Conservation (phyloP, 2,888 invertebrate genomes). For the Cantharis rustica region DNA sequence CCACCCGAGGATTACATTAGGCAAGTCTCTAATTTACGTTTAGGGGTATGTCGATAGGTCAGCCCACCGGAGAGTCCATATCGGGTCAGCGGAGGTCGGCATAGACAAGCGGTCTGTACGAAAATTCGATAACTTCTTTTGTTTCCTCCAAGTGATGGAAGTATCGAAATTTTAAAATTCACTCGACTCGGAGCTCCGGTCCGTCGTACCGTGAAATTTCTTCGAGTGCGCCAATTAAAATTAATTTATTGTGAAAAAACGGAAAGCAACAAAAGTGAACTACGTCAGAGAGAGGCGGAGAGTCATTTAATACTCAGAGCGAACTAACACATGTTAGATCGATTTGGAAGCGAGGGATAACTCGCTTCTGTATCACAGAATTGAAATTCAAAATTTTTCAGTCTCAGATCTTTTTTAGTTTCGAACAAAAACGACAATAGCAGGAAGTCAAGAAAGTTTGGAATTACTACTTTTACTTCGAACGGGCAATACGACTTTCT, state of each 20-base stretch:
- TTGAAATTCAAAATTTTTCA: not conserved
- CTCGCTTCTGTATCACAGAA: not conserved
- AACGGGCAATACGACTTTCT: not conserved
- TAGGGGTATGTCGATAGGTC: not conserved
- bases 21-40: not conserved
- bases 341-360: not conserved
- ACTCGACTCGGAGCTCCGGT: not conserved
- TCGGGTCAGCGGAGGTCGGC: not conserved
- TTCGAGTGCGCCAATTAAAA: not conserved
- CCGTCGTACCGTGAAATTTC: not conserved
- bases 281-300: not conserved
- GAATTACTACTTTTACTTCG: not conserved
- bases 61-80: not conserved
- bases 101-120: not conserved
- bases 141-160: not conserved
- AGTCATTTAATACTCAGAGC: not conserved
- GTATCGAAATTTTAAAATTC: not conserved
- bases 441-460: not conserved
- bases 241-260: not conserved
- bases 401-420: not conserved
- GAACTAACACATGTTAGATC: not conserved
- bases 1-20: not conserved
- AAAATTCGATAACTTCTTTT: not conserved
- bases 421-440: not conserved
- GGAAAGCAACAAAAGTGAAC: not conserved